A percentile compares a stretch with the other conserved stretches of the same genome.
phyloP scores from a whole-genome alignment of 92 coral and sea anemone genomes.

The Actinernus sp. region DNA sequence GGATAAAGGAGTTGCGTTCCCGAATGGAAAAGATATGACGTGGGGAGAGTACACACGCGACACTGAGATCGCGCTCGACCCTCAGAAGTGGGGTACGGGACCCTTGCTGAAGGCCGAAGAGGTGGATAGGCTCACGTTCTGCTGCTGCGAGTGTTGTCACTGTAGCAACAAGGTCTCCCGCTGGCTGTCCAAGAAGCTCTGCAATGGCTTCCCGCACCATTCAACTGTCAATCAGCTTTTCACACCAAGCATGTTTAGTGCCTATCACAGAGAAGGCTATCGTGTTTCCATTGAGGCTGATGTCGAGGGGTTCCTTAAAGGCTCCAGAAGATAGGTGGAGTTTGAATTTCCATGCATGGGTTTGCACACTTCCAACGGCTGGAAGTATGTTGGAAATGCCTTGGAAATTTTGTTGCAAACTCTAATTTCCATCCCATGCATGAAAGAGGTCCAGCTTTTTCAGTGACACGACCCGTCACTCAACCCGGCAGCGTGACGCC shows the following conservation, averaged over 20 bases:
- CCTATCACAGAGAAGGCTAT: conserved; percentile 91
- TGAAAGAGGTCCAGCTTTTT: too few relatives aligned
- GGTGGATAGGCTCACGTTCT: conserved; percentile 84
- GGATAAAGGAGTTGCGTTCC: conserved; percentile 57
- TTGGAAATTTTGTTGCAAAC: too few relatives aligned
- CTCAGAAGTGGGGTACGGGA: conserved; percentile 79
- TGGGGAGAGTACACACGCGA: conserved; percentile 81
- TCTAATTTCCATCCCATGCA: too few relatives aligned
- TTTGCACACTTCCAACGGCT: too few relatives aligned
- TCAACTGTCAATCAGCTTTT: conserved; percentile 78
- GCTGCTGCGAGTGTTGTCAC: conserved; percentile 94
- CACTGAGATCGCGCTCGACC: conserved; percentile 70
- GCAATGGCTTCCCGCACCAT: conserved; percentile 70
- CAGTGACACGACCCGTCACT: too few relatives aligned
- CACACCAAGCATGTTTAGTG: conserved; percentile 76
- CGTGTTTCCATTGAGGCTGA: conserved; percentile 84
- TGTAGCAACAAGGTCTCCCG: conserved; percentile 19
- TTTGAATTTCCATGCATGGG: too few relatives aligned
- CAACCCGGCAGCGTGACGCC: too few relatives aligned
- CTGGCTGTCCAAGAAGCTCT: conserved; percentile 52
- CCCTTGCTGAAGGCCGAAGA: conserved; percentile 78
- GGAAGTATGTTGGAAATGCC: too few relatives aligned
- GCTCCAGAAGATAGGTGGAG: too few relatives aligned
- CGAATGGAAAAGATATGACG: conserved; percentile 55
- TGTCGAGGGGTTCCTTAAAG: conserved; percentile 70